phyloP scores from a whole-genome alignment of 2,888 invertebrate genomes.

The Hypercompe scribonia region DNA sequence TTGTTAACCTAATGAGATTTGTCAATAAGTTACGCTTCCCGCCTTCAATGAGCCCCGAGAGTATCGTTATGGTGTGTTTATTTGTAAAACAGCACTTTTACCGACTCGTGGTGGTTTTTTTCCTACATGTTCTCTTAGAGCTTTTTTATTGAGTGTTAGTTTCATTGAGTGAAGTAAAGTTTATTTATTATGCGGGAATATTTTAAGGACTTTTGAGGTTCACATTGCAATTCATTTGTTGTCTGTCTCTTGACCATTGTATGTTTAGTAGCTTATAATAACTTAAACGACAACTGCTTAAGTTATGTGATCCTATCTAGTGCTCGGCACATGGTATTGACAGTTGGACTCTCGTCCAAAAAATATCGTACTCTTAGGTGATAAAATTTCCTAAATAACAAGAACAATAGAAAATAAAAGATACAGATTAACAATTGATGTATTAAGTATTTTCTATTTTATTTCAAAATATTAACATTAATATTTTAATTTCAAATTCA shows the following conservation, averaged over 20 bases:
- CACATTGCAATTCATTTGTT: not conserved
- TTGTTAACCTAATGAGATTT: conserved; percentile 82
- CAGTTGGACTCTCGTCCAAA: too few species aligned
- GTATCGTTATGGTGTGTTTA: conserved; percentile 69
- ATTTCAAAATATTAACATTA: not conserved
- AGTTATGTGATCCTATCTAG: not conserved
- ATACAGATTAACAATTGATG: not conserved
- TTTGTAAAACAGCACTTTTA: conserved; percentile 68
- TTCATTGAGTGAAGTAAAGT: conserved; percentile 18
- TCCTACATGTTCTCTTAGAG: conserved; percentile 30
- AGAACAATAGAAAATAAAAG: not conserved
- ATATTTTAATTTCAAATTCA: not conserved
- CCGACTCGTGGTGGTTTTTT: conserved; percentile 38
- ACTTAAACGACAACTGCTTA: not conserved
- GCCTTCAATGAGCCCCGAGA: conserved; percentile 65
- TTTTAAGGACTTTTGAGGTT: not conserved
- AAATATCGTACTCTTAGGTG: not conserved
- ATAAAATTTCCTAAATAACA: not conserved
- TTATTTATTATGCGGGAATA: conserved; percentile 22
- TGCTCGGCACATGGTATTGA: not conserved
- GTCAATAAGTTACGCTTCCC: conserved; percentile 81
- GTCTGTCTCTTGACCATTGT: not conserved
- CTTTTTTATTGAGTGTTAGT: conserved; percentile 44
- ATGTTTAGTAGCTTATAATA: not conserved
- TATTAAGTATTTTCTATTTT: not conserved